phyloP scores from a whole-genome alignment of 2,888 invertebrate genomes.

The Drosophila heteroneura region DNA sequence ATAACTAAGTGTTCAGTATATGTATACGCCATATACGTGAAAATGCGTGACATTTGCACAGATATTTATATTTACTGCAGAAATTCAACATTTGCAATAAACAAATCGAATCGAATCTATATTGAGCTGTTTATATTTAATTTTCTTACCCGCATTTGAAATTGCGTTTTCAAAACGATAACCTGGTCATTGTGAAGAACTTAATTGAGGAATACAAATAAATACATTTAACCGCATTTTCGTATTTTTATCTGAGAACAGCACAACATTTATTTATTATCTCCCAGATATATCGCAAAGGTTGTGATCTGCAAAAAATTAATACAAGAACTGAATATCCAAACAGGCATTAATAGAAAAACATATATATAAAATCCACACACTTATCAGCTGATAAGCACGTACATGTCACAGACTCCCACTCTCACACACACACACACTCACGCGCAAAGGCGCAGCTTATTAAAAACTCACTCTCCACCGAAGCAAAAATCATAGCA shows the following conservation, averaged over 20 bases:
- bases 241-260: not conserved
- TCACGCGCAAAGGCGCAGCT: slow-evolving; percentile 7
- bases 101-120: not conserved
- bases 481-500: slow-evolving; percentile 44
- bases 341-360: not conserved
- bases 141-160: too few species aligned
- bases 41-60: slow-evolving; percentile 5
- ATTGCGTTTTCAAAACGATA: not conserved
- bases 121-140: not conserved
- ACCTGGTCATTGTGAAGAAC: not conserved
- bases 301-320: not conserved
- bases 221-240: not conserved
- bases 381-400: slow-evolving; percentile 49
- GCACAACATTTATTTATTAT: not conserved
- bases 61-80: slow-evolving; percentile 2
- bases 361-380: slow-evolving; percentile 9
- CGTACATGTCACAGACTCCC: slow-evolving; percentile 28
- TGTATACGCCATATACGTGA: slow-evolving; percentile 17
- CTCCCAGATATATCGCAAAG: not conserved
- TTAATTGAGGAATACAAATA: not conserved
- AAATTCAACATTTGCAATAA: slow-evolving; percentile 2
- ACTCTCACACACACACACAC: not conserved
- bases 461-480: slow-evolving; percentile 48
- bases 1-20: slow-evolving; percentile 34
- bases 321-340: not conserved